These are phyloP conservation scores for Dermochelys coriacea DNA, from an alignment of 2,797 vertebrate genomes.

Conservation along the genomic window DNA sequence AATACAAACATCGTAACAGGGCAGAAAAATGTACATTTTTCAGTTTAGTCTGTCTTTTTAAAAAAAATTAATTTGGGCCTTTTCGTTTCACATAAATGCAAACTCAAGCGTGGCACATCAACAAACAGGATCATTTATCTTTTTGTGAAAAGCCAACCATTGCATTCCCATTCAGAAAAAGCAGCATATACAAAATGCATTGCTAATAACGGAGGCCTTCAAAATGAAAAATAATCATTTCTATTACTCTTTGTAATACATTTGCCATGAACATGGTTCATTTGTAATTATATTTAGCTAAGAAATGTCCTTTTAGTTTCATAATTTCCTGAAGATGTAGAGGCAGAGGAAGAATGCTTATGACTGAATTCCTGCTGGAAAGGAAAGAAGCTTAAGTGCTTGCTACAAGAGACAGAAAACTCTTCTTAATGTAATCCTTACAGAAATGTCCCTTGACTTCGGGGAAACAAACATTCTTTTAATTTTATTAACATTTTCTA, in stretches of 20 bases:
- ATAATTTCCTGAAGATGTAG: constrained; percentile 74
- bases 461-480: neutral
- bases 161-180: constrained; percentile 77
- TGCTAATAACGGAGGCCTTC: constrained; percentile 78
- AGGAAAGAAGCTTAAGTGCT: neutral
- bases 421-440: neutral
- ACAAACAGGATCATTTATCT: constrained; percentile 81
- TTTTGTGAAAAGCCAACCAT: constrained; percentile 77
- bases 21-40: constrained; percentile 55
- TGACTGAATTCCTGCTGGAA: neutral
- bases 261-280: constrained; percentile 74
- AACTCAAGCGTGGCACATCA: constrained; percentile 77
- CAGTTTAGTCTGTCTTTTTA: constrained; percentile 60
- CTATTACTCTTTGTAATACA: constrained; percentile 74
- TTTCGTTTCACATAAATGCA: constrained; percentile 82
- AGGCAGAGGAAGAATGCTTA: constrained; percentile 55
- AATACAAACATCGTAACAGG: constrained; percentile 69
- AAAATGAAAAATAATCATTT: constrained; percentile 80
- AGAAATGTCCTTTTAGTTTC: constrained; percentile 69
- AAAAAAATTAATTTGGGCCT: constrained; percentile 77
- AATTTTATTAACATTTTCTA: neutral
- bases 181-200: constrained; percentile 69
- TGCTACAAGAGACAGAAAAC: neutral
- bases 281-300: constrained; percentile 76
- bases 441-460: constrained; percentile 15